phyloP scores from a whole-genome alignment of 2,888 invertebrate species.

The Acrocera orbiculus region DNA sequence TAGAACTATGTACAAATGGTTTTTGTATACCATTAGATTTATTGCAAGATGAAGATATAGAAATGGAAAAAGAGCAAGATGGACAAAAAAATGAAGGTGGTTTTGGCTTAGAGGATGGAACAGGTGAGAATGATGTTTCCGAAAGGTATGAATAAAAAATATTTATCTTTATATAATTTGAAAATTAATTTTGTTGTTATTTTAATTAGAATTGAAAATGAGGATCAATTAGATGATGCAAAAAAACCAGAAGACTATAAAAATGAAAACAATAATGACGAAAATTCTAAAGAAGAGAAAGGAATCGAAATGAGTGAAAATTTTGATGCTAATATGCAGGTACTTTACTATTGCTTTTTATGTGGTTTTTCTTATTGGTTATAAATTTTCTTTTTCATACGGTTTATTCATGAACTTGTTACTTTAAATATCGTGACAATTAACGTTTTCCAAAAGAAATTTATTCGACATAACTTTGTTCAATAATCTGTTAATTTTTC shows the following conservation, averaged over 20 bases:
- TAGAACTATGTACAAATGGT: slow-evolving; percentile 68
- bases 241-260: slow-evolving; percentile 48
- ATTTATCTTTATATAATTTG: not conserved
- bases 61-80: slow-evolving; percentile 28
- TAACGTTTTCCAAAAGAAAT: no score
- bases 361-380: no score
- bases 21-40: slow-evolving; percentile 85
- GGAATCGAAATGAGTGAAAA: slow-evolving; percentile 94
- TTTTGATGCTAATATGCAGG: slow-evolving; percentile 74
- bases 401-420: no score
- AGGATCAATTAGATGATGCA: slow-evolving; percentile 88
- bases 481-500: no score
- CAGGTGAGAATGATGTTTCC: slow-evolving; percentile 83
- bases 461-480: no score
- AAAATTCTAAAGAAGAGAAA: slow-evolving; percentile 71
- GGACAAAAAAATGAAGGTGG: slow-evolving; percentile 47
- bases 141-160: slow-evolving; percentile 37
- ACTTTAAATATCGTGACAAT: no score
- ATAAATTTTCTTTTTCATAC: no score
- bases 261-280: slow-evolving; percentile 44
- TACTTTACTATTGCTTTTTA: not conserved
- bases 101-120: slow-evolving; percentile 84
- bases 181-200: not conserved
- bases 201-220: slow-evolving; percentile 34
- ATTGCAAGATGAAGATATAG: slow-evolving; percentile 53